A percentile compares a stretch with the other conserved stretches of the same genome.
Conservation (phyloP, 2,797 vertebrate species). For the Ictinia mississippiensis region DNA sequence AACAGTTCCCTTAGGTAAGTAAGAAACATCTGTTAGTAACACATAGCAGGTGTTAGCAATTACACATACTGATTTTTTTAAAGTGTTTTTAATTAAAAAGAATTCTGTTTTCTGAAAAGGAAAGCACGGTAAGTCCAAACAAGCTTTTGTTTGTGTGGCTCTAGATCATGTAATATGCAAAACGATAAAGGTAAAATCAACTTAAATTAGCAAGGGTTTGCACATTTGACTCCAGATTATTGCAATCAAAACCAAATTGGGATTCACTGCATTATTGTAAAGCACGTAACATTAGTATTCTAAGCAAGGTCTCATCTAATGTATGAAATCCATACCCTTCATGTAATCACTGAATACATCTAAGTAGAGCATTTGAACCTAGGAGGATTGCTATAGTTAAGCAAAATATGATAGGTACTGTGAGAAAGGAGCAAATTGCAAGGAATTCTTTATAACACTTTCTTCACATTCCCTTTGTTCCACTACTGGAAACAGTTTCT, state of each 20-base stretch:
- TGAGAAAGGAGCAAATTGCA: slow-evolving; percentile 1
- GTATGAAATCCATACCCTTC: slow-evolving; percentile 38
- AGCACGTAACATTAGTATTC: slow-evolving; percentile 23
- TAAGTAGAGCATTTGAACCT: not conserved
- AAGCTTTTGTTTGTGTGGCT: slow-evolving; percentile 62
- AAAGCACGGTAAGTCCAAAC: slow-evolving; percentile 70
- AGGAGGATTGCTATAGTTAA: not conserved
- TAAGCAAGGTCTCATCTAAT: not conserved
- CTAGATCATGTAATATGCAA: slow-evolving; percentile 53
- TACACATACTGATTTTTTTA: slow-evolving; percentile 76
- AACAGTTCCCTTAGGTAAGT: slow-evolving; percentile 80
- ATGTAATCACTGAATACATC: not conserved
- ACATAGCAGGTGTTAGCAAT: slow-evolving; percentile 82
- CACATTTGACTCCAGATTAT: slow-evolving; percentile 48
- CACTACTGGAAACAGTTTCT: slow-evolving; percentile 1
- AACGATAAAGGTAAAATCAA: slow-evolving; percentile 59
- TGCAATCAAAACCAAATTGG: slow-evolving; percentile 55
- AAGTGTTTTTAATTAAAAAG: slow-evolving; percentile 83
- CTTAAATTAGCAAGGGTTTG: slow-evolving; percentile 61
- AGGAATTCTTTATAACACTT: not conserved
- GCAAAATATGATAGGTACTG: not conserved
- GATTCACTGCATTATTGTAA: slow-evolving; percentile 39
- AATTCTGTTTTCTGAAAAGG: slow-evolving; percentile 77
- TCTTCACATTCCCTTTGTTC: not conserved
- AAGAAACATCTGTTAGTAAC: slow-evolving; percentile 80